Conservation (phyloP, 2,797 vertebrate species). For the Hydrolagus colliei region DNA sequence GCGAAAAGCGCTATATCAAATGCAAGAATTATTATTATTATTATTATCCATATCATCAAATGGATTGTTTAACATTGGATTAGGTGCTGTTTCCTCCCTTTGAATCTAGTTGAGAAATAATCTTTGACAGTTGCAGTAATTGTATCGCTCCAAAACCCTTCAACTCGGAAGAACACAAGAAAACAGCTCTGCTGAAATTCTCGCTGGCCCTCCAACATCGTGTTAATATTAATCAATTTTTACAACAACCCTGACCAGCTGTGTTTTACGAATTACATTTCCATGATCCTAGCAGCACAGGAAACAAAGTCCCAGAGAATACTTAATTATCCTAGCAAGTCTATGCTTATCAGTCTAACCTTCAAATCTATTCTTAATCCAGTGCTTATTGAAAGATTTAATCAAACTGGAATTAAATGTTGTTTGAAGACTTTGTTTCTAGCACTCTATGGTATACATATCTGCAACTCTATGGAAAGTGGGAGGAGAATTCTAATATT, state of each 20-base stretch:
- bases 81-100: too few species aligned
- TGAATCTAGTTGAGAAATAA: too few species aligned
- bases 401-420: background rate
- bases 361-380: constrained; percentile 23
- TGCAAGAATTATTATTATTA: too few species aligned
- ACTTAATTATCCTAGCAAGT: background rate
- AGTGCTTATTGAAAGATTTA: background rate
- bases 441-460: background rate
- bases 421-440: background rate
- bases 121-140: background rate
- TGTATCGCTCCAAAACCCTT: background rate
- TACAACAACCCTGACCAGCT: background rate
- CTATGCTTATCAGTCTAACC: background rate
- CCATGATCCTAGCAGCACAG: background rate
- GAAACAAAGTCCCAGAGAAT: background rate
- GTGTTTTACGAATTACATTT: background rate
- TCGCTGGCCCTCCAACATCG: background rate
- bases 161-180: background rate
- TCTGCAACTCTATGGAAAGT: background rate
- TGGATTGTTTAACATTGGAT: too few species aligned
- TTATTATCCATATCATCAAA: too few species aligned
- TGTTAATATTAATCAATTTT: constrained; percentile 7
- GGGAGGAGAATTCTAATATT: background rate
- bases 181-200: background rate
- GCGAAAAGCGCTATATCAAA: too few species aligned